Evolutionary conservation across 1,140 invertebrate genomes (phyloP).

Genomic region (Meloidogyne exigua): DNA sequence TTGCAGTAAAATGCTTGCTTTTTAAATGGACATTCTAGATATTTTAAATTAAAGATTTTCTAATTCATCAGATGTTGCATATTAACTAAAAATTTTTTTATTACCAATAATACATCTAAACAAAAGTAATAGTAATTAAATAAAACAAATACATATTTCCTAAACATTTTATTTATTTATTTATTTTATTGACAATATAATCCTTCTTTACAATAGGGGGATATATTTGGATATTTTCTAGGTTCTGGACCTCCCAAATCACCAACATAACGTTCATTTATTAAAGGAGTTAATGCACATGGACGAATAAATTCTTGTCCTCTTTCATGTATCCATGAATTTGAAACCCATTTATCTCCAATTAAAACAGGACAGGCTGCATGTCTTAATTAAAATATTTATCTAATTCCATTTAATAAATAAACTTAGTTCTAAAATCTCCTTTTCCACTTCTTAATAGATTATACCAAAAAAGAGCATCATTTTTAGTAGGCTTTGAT

Average conservation of each 20-base stretch:
- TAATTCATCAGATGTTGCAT: too few species aligned
- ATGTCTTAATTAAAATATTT: conserved; percentile 64
- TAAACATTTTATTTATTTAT: not conserved
- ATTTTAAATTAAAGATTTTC: too few species aligned
- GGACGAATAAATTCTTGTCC: conserved; percentile 85
- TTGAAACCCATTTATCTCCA: conserved; percentile 97
- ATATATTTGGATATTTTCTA: conserved; percentile 43
- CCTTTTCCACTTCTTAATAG: conserved; percentile 84
- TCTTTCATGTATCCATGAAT: conserved; percentile 96
- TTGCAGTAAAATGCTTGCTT: too few species aligned
- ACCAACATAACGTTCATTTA: conserved; percentile 56
- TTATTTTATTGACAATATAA: conserved; percentile 7
- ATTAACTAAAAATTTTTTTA: too few species aligned
- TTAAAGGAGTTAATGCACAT: conserved; percentile 68
- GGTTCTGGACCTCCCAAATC: conserved; percentile 58
- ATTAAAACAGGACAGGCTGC: conserved; percentile 93
- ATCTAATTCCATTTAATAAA: conserved; percentile 41
- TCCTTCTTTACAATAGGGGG: conserved; percentile 40
- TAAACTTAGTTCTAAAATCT: conserved; percentile 78
- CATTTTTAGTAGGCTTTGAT: conserved; percentile 68
- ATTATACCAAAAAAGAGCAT: conserved; percentile 94
- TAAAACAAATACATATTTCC: too few species aligned
- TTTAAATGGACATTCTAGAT: too few species aligned
- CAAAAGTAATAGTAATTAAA: too few species aligned
- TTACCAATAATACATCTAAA: too few species aligned